These are phyloP conservation scores for Triplophysa yarkandensis DNA, from an alignment of 2,797 vertebrate genomes.

Conservation along the genomic window DNA sequence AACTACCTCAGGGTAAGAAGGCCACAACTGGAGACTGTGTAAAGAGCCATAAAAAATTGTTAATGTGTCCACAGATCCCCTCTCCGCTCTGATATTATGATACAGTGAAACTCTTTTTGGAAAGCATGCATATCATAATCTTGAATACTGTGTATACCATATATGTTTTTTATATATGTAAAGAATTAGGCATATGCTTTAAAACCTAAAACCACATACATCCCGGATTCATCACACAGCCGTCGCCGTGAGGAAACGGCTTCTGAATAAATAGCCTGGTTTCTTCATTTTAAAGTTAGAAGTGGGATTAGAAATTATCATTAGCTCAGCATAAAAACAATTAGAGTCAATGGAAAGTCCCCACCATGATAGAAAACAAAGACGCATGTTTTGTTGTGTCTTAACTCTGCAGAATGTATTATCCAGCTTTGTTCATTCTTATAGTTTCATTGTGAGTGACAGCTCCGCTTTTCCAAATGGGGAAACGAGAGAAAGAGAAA, in stretches of 20 bases:
- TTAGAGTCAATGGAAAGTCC: not conserved
- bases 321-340: not conserved
- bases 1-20: constrained; percentile 99
- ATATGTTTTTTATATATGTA: not conserved
- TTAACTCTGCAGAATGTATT: constrained; percentile 62
- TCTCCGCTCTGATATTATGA: not conserved
- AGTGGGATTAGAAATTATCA: not conserved
- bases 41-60: not conserved
- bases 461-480: constrained; percentile 65
- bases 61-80: not conserved
- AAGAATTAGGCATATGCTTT: not conserved
- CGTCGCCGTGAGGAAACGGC: not conserved
- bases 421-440: constrained; percentile 73
- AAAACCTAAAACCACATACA: not conserved
- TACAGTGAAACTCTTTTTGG: not conserved
- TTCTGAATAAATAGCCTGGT: not conserved
- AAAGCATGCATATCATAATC: not conserved
- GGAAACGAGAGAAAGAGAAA: constrained; percentile 67
- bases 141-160: not conserved
- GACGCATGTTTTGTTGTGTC: constrained; percentile 19
- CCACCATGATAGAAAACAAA: not conserved
- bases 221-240: not conserved
- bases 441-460: constrained; percentile 72
- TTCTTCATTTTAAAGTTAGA: not conserved
- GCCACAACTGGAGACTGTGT: constrained; percentile 1